phyloP scores from a whole-genome alignment of 2,888 invertebrate species.

The Theretra japonica region DNA sequence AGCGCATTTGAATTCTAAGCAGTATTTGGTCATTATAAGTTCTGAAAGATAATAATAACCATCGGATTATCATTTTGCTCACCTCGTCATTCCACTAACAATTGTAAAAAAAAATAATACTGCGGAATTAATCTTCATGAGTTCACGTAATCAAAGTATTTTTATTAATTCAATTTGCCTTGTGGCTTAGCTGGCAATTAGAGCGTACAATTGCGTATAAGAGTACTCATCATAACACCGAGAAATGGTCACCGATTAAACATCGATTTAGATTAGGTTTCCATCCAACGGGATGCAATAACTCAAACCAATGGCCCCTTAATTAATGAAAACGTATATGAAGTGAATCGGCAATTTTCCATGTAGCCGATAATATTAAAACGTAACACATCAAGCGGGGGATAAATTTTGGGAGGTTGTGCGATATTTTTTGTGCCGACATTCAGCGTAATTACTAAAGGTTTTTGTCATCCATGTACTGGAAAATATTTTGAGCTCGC shows the following conservation, averaged over 20 bases:
- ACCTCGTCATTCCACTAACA: no score
- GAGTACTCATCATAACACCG: neutral
- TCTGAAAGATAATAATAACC: no score
- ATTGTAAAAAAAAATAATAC: no score
- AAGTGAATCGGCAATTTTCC: constrained; percentile 21
- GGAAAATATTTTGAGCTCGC: constrained; percentile 14
- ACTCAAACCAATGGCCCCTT: constrained; percentile 18
- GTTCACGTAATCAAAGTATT: no score
- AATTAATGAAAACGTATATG: constrained; percentile 23
- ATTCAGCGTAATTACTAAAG: constrained; percentile 24
- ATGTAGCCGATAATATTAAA: constrained; percentile 14
- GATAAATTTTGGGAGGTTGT: neutral
- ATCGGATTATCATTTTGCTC: no score
- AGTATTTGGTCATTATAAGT: no score
- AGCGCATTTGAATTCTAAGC: no score
- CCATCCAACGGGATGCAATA: constrained; percentile 9
- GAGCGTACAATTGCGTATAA: neutral
- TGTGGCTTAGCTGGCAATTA: neutral
- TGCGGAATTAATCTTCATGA: no score
- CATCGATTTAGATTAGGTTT: constrained; percentile 7
- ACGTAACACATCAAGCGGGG: neutral
- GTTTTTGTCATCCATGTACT: constrained; percentile 18
- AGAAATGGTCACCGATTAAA: constrained; percentile 8
- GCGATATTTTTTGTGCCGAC: constrained; percentile 20
- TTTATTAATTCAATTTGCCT: no score